Evolutionary conservation across 2,888 invertebrate species (phyloP), one percentile per base, ranked within the genome.

Genomic region (Scaeva pyrastri): DNA sequence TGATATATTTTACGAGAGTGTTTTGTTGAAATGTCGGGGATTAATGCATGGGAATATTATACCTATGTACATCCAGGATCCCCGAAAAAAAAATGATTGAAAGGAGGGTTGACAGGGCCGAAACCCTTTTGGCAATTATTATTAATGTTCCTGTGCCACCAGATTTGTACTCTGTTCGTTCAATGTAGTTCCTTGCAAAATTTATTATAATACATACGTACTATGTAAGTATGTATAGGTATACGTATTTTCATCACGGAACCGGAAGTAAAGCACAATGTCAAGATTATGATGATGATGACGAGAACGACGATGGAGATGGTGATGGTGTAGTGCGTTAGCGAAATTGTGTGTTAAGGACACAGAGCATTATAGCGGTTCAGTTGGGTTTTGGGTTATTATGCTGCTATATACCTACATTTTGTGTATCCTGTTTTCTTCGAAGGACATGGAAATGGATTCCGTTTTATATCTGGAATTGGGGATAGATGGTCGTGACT

Each of bases 51-150:
- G 41, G 52, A 41, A 64, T 50, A 64, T 7, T 31, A 31, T 31
- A 31, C 31, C 5, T 31, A 31, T 31, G 31, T 31, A 31, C 8
- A 31, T 31, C 31, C 31, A 1, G 6, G 31, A 31, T 45, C 5
- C 52, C n/a, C 10, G 11, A 48, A 36, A 64, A 48, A 36, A 64
- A 50, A 76, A 76, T 81, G 62, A 81, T 70, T 81, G 70, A 81
- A 50, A 62, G 55, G 48, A 72, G 48, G 64, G 77, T 72, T 82
- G 82, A 78, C 82, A 77, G 77, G 76, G 39, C 14, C 48, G 31
- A 68, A 73, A 72, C 66, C 72, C 82, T 68, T 73, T 79, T 58
- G 72, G 55, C 58, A 78, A 83, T 78, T 74, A 83, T 74, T 74
- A 83, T 83, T 55, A 83, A 78, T 78, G 73, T 73, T 43, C 73